Evolutionary conservation across 2,888 invertebrate genomes (phyloP).

Genomic region (Dicyrtoma fusca): DNA sequence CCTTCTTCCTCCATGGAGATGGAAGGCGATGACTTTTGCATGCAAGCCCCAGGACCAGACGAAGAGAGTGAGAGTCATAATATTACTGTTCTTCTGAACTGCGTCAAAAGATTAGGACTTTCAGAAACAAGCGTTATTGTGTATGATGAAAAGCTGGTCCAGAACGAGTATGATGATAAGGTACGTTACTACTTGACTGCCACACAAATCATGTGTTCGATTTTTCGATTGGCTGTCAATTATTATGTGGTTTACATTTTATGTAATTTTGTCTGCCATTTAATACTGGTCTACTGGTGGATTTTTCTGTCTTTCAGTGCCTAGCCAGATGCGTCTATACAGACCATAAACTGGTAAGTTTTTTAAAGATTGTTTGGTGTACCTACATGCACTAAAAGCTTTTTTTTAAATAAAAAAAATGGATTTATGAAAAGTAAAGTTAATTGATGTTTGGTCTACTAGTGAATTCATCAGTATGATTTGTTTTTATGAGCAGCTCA

Average conservation of each 20-base stretch:
- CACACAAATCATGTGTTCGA: constrained; percentile 2
- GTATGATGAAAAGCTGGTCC: neutral
- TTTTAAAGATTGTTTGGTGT: too few relatives aligned
- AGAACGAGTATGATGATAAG: constrained; percentile 33
- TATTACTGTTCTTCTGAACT: neutral
- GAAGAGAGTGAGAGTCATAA: neutral
- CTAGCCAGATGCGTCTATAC: constrained; percentile 29
- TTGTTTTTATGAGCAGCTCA: too few relatives aligned
- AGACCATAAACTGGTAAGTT: constrained; percentile 31
- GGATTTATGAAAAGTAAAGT: too few relatives aligned
- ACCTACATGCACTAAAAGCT: too few relatives aligned
- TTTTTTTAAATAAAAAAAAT: too few relatives aligned
- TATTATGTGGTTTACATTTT: too few relatives aligned
- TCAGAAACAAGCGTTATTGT: neutral
- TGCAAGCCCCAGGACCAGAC: neutral
- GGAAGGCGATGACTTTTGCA: too few relatives aligned
- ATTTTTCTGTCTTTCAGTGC: constrained; percentile 31
- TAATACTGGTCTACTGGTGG: too few relatives aligned
- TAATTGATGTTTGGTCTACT: too few relatives aligned
- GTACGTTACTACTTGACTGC: constrained; percentile 24
- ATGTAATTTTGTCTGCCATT: constrained; percentile 8
- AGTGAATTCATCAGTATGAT: too few relatives aligned
- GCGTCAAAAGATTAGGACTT: constrained; percentile 14
- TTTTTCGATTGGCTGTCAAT: too few relatives aligned
- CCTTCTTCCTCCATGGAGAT: too few relatives aligned